Base-by-base conservation (phyloP, 2,888 invertebrate species). In the Atethmia centrago region DNA sequence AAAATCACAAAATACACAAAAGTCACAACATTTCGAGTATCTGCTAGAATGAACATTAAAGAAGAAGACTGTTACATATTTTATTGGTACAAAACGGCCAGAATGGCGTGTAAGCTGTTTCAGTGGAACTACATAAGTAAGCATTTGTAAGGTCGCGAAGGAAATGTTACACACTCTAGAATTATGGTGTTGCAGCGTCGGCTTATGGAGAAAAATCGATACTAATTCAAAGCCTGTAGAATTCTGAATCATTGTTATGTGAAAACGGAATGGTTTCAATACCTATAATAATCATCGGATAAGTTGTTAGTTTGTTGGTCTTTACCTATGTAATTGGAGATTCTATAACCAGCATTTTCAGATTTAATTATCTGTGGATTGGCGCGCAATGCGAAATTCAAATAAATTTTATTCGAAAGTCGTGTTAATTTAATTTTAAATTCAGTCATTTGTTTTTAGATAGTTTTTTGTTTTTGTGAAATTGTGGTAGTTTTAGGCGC, bases 141-240 rank as follows among this genome's bases (percentile, higher is more conserved):
- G 74, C 55, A 71, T 66, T 75, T 64, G 42, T 74, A 74, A 85
- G 77, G 83, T 84, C 85, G 74, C 66, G 74, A 83, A 80, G 72
- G 77, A 80, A 67, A 78, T 78, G 82, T 70, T 78, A 83, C 73
- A 72, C 68, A 74, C 61, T 75, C 42, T 82, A 79, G 61, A 72
- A 77, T 68, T 65, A 77, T 65, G 69, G 77, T 58, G 73, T 59
- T 84, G 84, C 74, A 84, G 55, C 65, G 64, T 71, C 55, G 76
- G 72, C 71, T 73, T 74, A 64, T 68, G 69, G 58, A 40, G 58
- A 68, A 59, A 72, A 84, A 84, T 84, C 84, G 62, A 84, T 84
- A 76, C 53, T 71, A 72, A 74, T 82, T 77, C 74, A 42, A 76
- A 70, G 79, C 72, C 42, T 70, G 62, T 42, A 55, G 45, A 71